Base-by-base conservation (phyloP, 2,888 invertebrate species). In the Phyllotreta cruciferae region DNA sequence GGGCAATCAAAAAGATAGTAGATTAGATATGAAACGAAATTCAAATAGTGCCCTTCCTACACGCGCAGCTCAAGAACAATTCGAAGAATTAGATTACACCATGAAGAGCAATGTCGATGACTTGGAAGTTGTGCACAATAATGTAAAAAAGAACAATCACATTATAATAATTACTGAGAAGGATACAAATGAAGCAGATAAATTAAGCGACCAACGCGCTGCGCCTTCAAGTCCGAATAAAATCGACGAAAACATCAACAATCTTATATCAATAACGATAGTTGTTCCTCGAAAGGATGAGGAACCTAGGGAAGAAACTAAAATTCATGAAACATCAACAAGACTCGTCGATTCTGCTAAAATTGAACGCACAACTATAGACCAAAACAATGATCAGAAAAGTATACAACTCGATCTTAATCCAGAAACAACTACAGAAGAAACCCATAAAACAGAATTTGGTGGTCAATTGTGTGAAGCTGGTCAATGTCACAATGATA, bases 11-110 rank as follows among this genome's bases (percentile, higher is more conserved):
- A 11, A n/a, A 47, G 11, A 35, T 38, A 9, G 45, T 37, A 35
- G 35, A 53, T 13, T 37, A 8, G 24, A 64, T 36, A 56, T 45
- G 8, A 61, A 58, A 42, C 55, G 64, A 50, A 52, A 62, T 9
- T 56, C 24, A 24, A 24, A 24, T 24, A 24, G 4, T 24, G 24
- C 4, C 24, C 24, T 24, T 24, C 24, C 24, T 24, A 24, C 49
- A 49, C 4, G 6, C 3, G 36, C 34, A 36, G 6, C 5, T 34
- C 14, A 49, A 35, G 49, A 49, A 6, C 49, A 11, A n/a, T 49
- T 35, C 6, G 14, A 55, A 14, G 6, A 56, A 13, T 39, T 55
- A 39, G 55, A 49, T 4, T 9, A 35, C 36, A 49, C 34, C 3
- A 34, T 14, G 10, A 42, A 13, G 42, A 55, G 24, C 7, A 42